Percentiles rank a stretch among this genome's conserved stretches.
Evolutionary conservation across 1,140 invertebrate genomes (phyloP).

Genomic region (Choristoneura fumiferana): DNA sequence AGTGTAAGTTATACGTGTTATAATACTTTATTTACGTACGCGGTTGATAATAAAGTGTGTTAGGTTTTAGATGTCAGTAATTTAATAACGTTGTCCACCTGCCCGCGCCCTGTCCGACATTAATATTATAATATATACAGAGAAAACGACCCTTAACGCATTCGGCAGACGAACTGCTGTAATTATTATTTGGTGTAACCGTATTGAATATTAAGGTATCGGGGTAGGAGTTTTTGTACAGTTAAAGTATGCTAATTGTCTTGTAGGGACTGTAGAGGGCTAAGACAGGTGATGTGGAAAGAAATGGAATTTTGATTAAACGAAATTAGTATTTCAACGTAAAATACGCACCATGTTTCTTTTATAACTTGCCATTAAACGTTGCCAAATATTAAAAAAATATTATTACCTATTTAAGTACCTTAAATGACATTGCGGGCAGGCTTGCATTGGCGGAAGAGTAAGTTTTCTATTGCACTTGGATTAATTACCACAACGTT

Average conservation of each 20-base stretch:
- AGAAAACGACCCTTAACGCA: conserved; percentile 56
- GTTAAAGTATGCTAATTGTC: conserved; percentile 62
- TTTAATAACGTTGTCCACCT: conserved; percentile 56
- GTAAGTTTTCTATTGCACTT: too few relatives aligned
- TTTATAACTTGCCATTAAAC: neutral
- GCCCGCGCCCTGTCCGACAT: conserved; percentile 46
- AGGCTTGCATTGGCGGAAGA: too few relatives aligned
- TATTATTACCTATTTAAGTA: too few relatives aligned
- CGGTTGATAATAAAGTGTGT: conserved; percentile 37
- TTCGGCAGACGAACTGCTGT: conserved; percentile 48
- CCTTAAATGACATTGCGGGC: too few relatives aligned
- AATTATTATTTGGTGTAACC: conserved; percentile 72
- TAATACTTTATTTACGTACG: conserved; percentile 43
- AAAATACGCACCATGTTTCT: neutral
- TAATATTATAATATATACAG: conserved; percentile 65
- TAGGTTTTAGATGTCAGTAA: conserved; percentile 49
- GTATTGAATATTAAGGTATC: conserved; percentile 64
- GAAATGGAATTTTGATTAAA: conserved; percentile 59
- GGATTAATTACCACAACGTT: too few relatives aligned
- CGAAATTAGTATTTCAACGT: conserved; percentile 20
- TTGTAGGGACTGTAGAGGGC: conserved; percentile 29
- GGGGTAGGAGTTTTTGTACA: conserved; percentile 52
- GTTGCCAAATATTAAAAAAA: too few relatives aligned
- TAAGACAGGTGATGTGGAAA: conserved; percentile 53
- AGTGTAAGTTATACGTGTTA: conserved; percentile 21